phyloP scores from a whole-genome alignment of 2,888 invertebrate species.

The Lasioglossum leucozonium region DNA sequence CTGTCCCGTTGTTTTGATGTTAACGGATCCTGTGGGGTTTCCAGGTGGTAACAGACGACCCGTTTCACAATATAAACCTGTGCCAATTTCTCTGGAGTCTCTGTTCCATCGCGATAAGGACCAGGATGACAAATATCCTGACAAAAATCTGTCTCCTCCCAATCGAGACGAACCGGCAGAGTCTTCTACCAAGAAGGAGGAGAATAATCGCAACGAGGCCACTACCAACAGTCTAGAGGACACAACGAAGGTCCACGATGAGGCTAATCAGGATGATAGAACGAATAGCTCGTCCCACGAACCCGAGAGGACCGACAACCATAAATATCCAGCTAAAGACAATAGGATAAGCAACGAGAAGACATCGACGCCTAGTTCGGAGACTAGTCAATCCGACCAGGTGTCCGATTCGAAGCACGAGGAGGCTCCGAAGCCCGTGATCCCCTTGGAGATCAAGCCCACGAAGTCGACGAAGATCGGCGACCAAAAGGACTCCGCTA shows the following conservation, averaged over 20 bases:
- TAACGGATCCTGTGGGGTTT: background rate
- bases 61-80: conserved; percentile 79
- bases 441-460: conserved; percentile 61
- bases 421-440: conserved; percentile 60
- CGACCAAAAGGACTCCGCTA: conserved; percentile 31
- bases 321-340: conserved; percentile 76
- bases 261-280: conserved; percentile 28
- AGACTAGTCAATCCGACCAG: conserved; percentile 44
- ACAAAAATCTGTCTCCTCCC: conserved; percentile 58
- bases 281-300: conserved; percentile 27
- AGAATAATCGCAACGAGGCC: conserved; percentile 42
- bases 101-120: conserved; percentile 69
- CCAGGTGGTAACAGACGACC: conserved; percentile 77
- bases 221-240: conserved; percentile 6
- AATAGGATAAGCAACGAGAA: conserved; percentile 75
- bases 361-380: conserved; percentile 75
- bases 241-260: conserved; percentile 25
- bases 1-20: background rate
- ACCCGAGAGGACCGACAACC: conserved; percentile 72
- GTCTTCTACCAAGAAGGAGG: conserved; percentile 54
- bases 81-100: conserved; percentile 68
- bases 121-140: conserved; percentile 56
- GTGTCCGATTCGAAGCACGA: conserved; percentile 48
- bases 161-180: conserved; percentile 53
- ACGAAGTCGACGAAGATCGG: conserved; percentile 57